Evolutionary conservation across 1,140 invertebrate genomes (phyloP), one percentile per base, ranked within the genome.

Genomic region (Zeugodacus cucurbitae): DNA sequence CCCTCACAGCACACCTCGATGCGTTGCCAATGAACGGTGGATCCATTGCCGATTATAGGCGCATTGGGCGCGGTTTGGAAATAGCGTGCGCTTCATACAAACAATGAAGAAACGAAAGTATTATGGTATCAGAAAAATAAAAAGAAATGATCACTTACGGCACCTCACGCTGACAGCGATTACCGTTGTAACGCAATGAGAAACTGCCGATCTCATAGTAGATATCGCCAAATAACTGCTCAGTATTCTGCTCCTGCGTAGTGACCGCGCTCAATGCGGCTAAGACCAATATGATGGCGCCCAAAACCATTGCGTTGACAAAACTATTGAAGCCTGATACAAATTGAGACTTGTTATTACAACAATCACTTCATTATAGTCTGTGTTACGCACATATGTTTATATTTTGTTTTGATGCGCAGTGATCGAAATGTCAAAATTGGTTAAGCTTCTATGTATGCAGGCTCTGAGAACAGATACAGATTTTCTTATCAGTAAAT

Each of bases 1-100:
- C 95, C 95, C 0, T 90, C 89, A 88, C 96, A 96, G 90, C 96
- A 96, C 0, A 93, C 91, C 44, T 94, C 93, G 59, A 96, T 95
- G 57, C 91, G 89, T 57, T 93, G 89, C 57, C 89, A 91, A 34
- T 89, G 91, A 11, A 93, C 91, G 11, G 87, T 91, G 8, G 91
- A 92, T 37, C 92, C 91, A 89, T 93, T 93, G 29, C 92, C 91
- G 17, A 87, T 90, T n/a, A 90, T 67, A 1, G 87, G 74, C 1
- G 37, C 32, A 58, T 90, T 26, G 44, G 90, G 89, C 0, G 89
- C 20, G 4, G 90, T 91, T 91, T 93, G 91, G 78, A 91, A 93
- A 64, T 90, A 93, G 54, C 90, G 89, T 22, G 89, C 90, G 44
- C 92, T 93, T 41, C 32, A 29, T 20, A 7, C 26, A n/a, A 11